Conservation (phyloP, 2,888 invertebrate genomes). For the Ormia ochracea region DNA sequence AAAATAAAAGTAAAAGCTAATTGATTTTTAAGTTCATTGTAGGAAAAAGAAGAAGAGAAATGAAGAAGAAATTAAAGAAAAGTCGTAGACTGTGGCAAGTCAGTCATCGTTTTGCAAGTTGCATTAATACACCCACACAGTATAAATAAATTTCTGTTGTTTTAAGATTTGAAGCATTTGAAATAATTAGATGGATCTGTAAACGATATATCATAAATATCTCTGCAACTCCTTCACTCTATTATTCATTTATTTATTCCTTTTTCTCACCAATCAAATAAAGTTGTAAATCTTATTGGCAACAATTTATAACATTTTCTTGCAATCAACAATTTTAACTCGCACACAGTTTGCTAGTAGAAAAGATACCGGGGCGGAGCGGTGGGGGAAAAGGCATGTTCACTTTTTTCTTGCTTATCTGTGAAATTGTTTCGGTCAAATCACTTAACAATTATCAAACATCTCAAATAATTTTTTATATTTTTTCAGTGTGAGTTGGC, state of each 20-base stretch:
- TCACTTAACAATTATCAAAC: constrained; percentile 49
- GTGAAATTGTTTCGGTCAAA: constrained; percentile 45
- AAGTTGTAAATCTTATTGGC: constrained; percentile 56
- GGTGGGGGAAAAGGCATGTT: neutral
- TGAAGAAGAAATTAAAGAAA: no score
- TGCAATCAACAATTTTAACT: constrained; percentile 38
- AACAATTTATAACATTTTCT: constrained; percentile 42
- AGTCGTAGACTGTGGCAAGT: no score
- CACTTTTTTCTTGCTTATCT: neutral
- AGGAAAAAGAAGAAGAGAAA: no score
- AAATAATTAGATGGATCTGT: no score
- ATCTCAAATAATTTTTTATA: constrained; percentile 23
- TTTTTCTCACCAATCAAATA: constrained; percentile 30
- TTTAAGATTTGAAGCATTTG: no score
- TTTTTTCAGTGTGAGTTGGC: neutral
- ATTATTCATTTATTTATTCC: neutral
- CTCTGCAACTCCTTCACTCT: neutral
- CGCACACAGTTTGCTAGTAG: constrained; percentile 26
- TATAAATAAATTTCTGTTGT: no score
- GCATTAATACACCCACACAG: no score
- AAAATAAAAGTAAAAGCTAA: no score
- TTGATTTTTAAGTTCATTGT: no score
- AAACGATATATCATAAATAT: no score
- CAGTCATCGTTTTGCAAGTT: no score
- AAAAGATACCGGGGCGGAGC: neutral